phyloP scores from a whole-genome alignment of 2,113 vertebrate genomes.

The Rhodinocichla rosea region DNA sequence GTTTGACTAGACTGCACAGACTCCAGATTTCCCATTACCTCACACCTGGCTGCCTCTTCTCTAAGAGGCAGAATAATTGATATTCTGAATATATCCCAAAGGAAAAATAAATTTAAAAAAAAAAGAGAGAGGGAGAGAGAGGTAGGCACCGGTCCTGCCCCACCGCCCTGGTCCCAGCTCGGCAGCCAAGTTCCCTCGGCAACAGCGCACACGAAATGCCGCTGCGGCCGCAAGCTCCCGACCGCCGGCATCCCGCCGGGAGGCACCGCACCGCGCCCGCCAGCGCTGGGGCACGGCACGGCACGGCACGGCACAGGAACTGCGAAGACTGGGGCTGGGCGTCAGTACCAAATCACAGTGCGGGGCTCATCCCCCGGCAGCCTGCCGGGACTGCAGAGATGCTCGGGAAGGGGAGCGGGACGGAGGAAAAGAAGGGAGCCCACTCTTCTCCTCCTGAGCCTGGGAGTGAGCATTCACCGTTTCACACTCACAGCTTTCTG shows the following conservation, averaged over 20 bases:
- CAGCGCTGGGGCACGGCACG: neutral
- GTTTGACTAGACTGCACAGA: neutral
- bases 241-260: neutral
- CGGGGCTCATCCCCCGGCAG: neutral
- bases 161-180: neutral
- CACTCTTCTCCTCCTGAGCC: neutral
- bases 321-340: neutral
- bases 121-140: neutral
- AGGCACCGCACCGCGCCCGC: neutral
- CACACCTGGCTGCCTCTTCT: neutral
- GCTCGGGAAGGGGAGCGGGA: neutral
- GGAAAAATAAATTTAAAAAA: neutral
- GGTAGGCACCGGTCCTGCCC: neutral
- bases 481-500: neutral
- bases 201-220: neutral
- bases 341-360: no score
- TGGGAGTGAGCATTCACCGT: neutral
- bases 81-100: neutral
- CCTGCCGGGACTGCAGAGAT: neutral
- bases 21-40: neutral
- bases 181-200: neutral
- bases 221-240: neutral
- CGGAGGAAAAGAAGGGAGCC: neutral
- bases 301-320: rapidly evolving
- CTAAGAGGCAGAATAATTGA: neutral